Conservation (phyloP, 2,888 invertebrate species). For the Auanema freiburgensis region DNA sequence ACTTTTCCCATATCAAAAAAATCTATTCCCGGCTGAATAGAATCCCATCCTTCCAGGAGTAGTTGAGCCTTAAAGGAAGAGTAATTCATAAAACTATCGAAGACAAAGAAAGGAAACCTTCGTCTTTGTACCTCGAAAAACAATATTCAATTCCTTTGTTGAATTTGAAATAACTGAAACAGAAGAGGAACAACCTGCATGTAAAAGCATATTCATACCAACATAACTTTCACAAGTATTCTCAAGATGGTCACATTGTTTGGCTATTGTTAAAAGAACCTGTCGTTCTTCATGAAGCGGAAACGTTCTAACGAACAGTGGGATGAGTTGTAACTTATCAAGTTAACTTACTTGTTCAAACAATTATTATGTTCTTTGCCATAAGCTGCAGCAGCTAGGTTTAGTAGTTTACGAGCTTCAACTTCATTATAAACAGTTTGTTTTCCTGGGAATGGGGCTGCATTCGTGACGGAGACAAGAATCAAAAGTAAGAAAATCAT, state of each 20-base stretch:
- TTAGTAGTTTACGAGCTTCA: constrained; percentile 46
- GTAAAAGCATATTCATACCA: constrained; percentile 17
- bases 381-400: constrained; percentile 54
- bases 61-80: constrained; percentile 41
- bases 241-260: constrained; percentile 44
- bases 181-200: background rate
- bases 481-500: constrained; percentile 3
- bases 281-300: constrained; percentile 19
- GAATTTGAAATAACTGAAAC: constrained; percentile 45
- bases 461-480: constrained; percentile 6
- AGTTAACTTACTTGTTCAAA: constrained; percentile 39
- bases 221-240: constrained; percentile 47
- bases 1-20: constrained; percentile 56
- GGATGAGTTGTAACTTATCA: background rate
- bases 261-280: constrained; percentile 14
- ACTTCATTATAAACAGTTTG: constrained; percentile 47
- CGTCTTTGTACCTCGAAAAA: constrained; percentile 49
- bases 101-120: constrained; percentile 21
- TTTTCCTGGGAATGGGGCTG: constrained; percentile 24
- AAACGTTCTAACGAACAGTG: constrained; percentile 22
- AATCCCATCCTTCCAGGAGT: constrained; percentile 52
- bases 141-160: constrained; percentile 42
- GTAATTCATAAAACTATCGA: background rate
- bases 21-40: constrained; percentile 44
- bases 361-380: constrained; percentile 45